A percentile compares a stretch with the other conserved stretches of the same genome.
Conservation (phyloP, 2,797 vertebrate species). For the Acrocephalus scirpaceus region DNA sequence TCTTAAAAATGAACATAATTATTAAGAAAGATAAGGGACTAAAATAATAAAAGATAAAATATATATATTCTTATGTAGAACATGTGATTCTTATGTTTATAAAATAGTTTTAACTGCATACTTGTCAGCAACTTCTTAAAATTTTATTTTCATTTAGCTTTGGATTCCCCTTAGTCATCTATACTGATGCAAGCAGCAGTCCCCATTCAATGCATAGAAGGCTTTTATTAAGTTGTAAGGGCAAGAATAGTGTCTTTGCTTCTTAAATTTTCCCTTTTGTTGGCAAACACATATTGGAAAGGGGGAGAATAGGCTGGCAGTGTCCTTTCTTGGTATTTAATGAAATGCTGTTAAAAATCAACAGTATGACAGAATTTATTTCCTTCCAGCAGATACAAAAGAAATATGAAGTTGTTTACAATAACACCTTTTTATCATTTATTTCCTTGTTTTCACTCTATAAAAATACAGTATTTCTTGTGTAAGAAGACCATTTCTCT, state of each 20-base stretch:
- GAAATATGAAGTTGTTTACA: neutral
- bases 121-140: neutral
- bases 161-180: neutral
- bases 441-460: neutral
- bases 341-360: neutral
- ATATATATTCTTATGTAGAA: neutral
- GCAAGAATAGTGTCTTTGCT: neutral
- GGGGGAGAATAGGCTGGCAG: neutral
- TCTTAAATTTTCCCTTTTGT: neutral
- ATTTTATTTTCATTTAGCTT: neutral
- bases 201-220: neutral
- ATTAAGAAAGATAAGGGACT: neutral
- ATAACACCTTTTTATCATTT: constrained; percentile 11
- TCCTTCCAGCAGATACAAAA: neutral
- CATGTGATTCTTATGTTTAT: neutral
- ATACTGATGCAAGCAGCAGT: neutral
- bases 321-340: neutral
- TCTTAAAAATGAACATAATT: neutral
- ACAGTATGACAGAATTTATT: constrained; percentile 5
- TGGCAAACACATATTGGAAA: neutral
- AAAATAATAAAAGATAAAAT: neutral
- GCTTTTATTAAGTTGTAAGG: neutral
- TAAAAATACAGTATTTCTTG: neutral
- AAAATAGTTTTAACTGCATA: neutral
- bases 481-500: neutral